Percentiles rank a stretch among this genome's conserved stretches.
Evolutionary conservation across 2,113 vertebrate genomes (phyloP).

Genomic region (Dicaeum eximium): DNA sequence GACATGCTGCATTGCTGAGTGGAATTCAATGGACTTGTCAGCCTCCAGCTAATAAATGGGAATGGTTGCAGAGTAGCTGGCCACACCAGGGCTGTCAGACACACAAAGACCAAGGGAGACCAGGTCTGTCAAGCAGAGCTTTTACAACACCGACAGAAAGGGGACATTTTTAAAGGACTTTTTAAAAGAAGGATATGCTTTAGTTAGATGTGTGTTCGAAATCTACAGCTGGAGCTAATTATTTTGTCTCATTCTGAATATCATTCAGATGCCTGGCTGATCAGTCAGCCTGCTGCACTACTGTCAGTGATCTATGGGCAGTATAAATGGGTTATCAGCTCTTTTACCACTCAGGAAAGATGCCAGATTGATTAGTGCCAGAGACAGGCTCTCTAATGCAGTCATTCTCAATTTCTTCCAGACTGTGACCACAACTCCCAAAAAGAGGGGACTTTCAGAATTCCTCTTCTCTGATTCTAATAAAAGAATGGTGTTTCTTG

Average conservation of each 20-base stretch:
- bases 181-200: neutral
- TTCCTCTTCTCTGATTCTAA: constrained; percentile 18
- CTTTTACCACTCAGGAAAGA: neutral
- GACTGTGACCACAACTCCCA: neutral
- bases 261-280: constrained; percentile 8
- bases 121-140: neutral
- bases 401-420: constrained; percentile 20
- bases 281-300: neutral
- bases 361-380: constrained; percentile 1
- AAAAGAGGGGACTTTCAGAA: neutral
- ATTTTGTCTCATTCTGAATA: constrained; percentile 33
- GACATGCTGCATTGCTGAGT: constrained; percentile 1
- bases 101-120: neutral
- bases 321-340: constrained; percentile 13
- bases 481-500: constrained; percentile 22
- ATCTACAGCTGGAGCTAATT: constrained; percentile 22
- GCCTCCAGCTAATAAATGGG: neutral
- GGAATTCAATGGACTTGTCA: constrained; percentile 37
- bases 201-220: neutral
- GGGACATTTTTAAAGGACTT: neutral
- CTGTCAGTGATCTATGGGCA: neutral
- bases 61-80: neutral
- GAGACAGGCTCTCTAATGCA: neutral
- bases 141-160: neutral
- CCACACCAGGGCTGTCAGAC: neutral